These are phyloP conservation scores for Dastarcus helophoroides DNA, from an alignment of 2,888 invertebrate genomes.

Conservation along the genomic window DNA sequence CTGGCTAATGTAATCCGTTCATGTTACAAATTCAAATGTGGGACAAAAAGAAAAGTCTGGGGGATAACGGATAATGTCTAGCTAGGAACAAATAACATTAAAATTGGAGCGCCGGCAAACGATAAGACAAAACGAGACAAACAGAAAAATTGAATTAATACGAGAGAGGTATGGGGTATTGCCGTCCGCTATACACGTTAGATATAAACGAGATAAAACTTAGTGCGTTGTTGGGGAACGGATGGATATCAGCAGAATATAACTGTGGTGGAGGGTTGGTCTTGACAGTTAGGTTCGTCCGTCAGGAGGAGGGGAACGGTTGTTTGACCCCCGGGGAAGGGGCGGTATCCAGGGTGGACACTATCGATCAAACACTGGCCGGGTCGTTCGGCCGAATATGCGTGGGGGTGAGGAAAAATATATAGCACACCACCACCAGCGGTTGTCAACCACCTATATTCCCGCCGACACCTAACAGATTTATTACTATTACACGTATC, in stretches of 20 bases:
- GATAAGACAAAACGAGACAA: too few relatives aligned
- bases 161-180: too few relatives aligned
- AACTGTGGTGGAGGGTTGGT: conserved; percentile 18
- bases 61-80: too few relatives aligned
- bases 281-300: conserved; percentile 21
- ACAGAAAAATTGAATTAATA: too few relatives aligned
- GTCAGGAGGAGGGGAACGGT: too few relatives aligned
- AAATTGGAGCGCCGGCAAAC: too few relatives aligned
- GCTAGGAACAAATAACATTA: too few relatives aligned
- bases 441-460: conserved; percentile 14
- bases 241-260: conserved; percentile 19
- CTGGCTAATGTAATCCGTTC: too few relatives aligned
- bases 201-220: too few relatives aligned
- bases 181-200: too few relatives aligned
- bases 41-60: too few relatives aligned
- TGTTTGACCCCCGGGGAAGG: conserved; percentile 12
- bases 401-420: conserved; percentile 22
- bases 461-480: background rate
- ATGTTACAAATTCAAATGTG: too few relatives aligned
- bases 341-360: conserved; percentile 32
- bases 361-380: conserved; percentile 37
- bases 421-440: conserved; percentile 16
- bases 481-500: background rate
- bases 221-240: conserved; percentile 11
- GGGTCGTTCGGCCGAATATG: conserved; percentile 25